Evolutionary conservation across 92 coral and sea anemone species (phyloP).

Genomic region (Porites lobata): DNA sequence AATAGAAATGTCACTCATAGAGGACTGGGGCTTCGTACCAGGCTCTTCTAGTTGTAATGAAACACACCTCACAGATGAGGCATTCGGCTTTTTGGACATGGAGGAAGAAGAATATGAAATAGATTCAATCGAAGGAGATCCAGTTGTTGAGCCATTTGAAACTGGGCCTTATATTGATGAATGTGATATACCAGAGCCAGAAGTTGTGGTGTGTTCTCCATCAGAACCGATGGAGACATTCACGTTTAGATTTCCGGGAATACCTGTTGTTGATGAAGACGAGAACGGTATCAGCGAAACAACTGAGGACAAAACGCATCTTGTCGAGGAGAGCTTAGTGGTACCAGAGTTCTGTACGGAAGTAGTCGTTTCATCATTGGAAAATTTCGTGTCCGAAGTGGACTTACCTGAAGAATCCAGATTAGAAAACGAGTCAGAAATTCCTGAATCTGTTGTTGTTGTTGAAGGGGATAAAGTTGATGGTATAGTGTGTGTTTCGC

Average conservation of each 20-base stretch:
- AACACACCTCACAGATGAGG: not conserved
- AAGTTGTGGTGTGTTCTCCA: slow-evolving; percentile 24
- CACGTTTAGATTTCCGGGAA: not conserved
- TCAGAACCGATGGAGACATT: not conserved
- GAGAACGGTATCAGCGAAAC: not conserved
- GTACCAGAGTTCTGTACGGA: slow-evolving; percentile 5
- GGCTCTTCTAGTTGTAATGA: not conserved
- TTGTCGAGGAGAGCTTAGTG: slow-evolving; percentile 9
- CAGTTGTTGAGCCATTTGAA: not conserved
- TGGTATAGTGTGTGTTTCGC: not conserved
- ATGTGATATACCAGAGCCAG: slow-evolving; percentile 12
- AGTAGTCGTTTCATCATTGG: not conserved
- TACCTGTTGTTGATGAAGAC: not conserved
- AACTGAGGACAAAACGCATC: not conserved
- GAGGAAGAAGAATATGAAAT: not conserved
- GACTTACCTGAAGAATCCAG: not conserved
- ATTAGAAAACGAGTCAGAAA: not conserved
- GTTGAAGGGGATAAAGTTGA: not conserved
- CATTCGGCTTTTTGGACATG: too few relatives aligned
- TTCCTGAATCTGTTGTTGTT: not conserved
- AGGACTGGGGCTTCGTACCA: slow-evolving; percentile 28
- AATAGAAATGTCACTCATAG: slow-evolving; percentile 20
- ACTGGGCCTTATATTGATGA: not conserved
- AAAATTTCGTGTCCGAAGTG: not conserved
- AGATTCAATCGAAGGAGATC: not conserved